These are phyloP conservation scores for Pardalotus punctatus DNA, from an alignment of 2,113 vertebrate genomes.

Conservation along the genomic window DNA sequence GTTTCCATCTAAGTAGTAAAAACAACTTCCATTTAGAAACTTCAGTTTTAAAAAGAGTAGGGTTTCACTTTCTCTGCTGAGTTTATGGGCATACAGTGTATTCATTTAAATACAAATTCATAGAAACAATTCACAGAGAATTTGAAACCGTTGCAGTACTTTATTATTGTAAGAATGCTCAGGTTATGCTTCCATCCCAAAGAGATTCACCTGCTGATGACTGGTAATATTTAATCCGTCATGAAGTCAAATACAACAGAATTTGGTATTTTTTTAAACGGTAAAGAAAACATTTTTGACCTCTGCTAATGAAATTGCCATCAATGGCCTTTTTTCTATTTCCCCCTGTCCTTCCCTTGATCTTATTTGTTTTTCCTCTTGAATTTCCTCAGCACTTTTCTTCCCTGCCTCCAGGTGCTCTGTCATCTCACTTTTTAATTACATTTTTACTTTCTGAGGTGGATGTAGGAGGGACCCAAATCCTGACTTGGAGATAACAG, in stretches of 20 bases:
- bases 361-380: neutral
- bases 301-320: neutral
- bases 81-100: rapidly evolving
- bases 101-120: neutral
- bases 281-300: neutral
- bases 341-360: neutral
- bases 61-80: neutral
- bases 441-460: neutral
- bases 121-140: neutral
- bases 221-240: neutral
- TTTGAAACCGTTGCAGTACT: neutral
- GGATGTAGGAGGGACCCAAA: neutral
- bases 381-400: neutral
- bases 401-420: neutral
- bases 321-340: neutral
- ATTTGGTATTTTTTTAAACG: neutral
- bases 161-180: neutral
- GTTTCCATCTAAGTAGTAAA: neutral
- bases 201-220: neutral
- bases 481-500: neutral
- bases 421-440: neutral
- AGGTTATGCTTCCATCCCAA: neutral
- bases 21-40: slow-evolving; percentile 10
- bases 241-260: neutral
- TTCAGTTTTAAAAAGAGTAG: neutral